These are phyloP conservation scores for Zaprionus gabonicus DNA, from an alignment of 1,140 invertebrate genomes.

Conservation along the genomic window DNA sequence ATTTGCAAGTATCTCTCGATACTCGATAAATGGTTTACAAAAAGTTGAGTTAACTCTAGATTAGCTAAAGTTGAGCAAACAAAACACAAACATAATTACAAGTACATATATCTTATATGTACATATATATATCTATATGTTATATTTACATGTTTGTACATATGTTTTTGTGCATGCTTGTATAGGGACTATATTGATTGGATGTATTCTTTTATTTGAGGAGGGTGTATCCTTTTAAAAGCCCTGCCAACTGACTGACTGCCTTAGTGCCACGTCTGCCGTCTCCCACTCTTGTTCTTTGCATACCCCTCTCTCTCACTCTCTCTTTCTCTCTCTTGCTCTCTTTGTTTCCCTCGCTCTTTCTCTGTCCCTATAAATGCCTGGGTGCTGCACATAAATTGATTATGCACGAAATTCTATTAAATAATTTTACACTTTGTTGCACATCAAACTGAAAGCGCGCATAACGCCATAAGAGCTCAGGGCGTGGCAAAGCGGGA, in stretches of 20 bases:
- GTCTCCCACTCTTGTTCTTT: background rate
- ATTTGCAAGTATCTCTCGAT: too few species aligned
- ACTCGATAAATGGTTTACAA: too few species aligned
- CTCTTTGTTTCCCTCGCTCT: background rate
- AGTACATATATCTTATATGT: background rate
- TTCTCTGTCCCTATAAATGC: conserved; percentile 37
- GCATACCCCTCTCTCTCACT: background rate
- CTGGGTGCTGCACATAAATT: conserved; percentile 79
- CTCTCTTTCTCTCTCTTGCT: background rate
- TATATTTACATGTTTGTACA: too few species aligned
- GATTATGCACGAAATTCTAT: conserved; percentile 83
- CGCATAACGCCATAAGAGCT: conserved; percentile 71
- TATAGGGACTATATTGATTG: background rate
- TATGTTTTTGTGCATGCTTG: background rate
- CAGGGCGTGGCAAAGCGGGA: conserved; percentile 18
- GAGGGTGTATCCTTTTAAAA: conserved; percentile 52
- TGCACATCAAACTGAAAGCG: conserved; percentile 79
- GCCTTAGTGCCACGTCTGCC: background rate
- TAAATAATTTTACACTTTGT: conserved; percentile 83
- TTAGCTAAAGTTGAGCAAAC: background rate
- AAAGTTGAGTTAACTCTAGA: too few species aligned
- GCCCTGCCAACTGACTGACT: conserved; percentile 24
- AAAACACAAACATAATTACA: background rate
- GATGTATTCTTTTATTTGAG: conserved; percentile 43
- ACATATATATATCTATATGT: background rate